Percentiles rank a stretch among this genome's conserved stretches.
Conservation (phyloP, 1,140 invertebrate genomes). For the Vollenhovia emeryi region DNA sequence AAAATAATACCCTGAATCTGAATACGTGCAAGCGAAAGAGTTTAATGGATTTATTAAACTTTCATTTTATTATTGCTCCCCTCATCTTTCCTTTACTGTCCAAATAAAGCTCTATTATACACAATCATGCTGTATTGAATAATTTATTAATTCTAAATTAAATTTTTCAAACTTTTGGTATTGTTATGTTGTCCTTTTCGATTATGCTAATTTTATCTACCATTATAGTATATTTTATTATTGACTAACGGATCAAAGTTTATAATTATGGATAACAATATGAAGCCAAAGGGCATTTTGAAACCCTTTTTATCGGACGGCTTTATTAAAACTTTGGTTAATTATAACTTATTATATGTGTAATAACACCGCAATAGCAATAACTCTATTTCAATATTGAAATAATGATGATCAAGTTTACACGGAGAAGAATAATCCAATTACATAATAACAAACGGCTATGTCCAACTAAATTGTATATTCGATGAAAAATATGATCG, state of each 20-base stretch:
- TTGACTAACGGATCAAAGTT: not conserved
- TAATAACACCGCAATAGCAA: not conserved
- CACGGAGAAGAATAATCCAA: too few species aligned
- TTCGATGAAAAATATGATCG: too few species aligned
- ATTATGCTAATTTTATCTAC: not conserved
- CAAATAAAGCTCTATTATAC: not conserved
- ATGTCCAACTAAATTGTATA: too few species aligned
- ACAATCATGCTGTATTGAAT: not conserved
- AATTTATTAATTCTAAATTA: not conserved
- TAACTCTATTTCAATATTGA: not conserved
- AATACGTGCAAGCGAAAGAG: not conserved
- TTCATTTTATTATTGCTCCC: not conserved
- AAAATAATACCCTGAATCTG: constrained; percentile 4
- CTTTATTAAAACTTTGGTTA: not conserved
- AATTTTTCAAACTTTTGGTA: not conserved
- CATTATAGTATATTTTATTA: not conserved
- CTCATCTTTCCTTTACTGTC: not conserved
- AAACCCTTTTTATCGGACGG: not conserved
- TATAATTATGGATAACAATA: not conserved
- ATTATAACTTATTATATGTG: not conserved
- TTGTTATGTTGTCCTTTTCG: not conserved
- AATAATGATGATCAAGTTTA: not conserved
- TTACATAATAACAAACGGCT: too few species aligned
- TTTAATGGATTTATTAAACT: constrained; percentile 30
- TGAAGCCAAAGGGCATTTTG: not conserved